These are phyloP conservation scores for Urocolius indicus DNA, from an alignment of 2,113 vertebrate species.

Conservation along the genomic window DNA sequence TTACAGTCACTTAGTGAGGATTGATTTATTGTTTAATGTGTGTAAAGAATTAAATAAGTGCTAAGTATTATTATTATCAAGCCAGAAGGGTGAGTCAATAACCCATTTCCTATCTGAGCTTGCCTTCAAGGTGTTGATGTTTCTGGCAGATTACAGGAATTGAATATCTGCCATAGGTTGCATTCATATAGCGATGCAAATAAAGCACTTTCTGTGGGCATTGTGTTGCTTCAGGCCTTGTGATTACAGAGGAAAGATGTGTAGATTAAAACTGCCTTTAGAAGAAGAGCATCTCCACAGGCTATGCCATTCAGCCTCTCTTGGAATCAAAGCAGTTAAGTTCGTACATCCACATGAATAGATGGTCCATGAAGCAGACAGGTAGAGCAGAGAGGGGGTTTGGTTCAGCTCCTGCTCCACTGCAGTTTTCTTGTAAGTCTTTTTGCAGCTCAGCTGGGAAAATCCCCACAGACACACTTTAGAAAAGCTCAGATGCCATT, in stretches of 20 bases:
- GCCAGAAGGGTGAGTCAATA: conserved; percentile 63
- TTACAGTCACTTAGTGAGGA: conserved; percentile 26
- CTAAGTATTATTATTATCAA: conserved; percentile 65
- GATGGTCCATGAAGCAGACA: background rate
- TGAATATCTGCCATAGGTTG: conserved; percentile 41
- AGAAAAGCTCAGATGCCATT: background rate
- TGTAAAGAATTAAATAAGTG: conserved; percentile 64
- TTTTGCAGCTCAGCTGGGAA: background rate
- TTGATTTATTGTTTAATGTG: conserved; percentile 69
- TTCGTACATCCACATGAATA: background rate
- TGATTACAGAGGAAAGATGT: conserved; percentile 20
- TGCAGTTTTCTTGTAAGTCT: background rate
- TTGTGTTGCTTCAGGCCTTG: conserved; percentile 17
- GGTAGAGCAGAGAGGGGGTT: background rate
- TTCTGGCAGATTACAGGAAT: conserved; percentile 61
- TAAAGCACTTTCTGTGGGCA: conserved; percentile 40
- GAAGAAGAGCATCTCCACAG: background rate
- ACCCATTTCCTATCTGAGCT: conserved; percentile 62
- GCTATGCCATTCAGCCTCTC: background rate
- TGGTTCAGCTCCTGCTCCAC: background rate
- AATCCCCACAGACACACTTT: background rate
- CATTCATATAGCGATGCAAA: conserved; percentile 24
- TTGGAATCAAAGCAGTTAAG: background rate
- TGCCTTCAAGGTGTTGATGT: conserved; percentile 63
- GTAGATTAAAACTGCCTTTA: background rate